phyloP scores from a whole-genome alignment of 2,888 invertebrate genomes.

The Creontiades dilutus region DNA sequence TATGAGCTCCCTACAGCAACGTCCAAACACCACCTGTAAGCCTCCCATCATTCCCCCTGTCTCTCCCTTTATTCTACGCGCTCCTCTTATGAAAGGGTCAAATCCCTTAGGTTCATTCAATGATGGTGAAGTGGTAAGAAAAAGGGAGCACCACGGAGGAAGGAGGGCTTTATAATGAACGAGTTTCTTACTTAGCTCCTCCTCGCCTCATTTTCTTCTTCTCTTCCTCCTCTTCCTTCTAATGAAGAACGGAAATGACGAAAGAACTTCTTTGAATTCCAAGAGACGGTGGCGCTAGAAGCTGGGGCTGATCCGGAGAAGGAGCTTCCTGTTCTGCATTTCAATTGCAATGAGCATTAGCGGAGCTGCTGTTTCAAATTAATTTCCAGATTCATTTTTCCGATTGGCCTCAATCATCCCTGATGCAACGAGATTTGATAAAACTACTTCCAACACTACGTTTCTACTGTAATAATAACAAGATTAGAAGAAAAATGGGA shows the following conservation, averaged over 20 bases:
- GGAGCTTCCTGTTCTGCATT: conserved; percentile 28
- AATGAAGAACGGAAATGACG: conserved; percentile 67
- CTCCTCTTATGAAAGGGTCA: conserved; percentile 50
- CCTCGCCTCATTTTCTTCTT: conserved; percentile 61
- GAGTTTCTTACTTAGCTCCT: conserved; percentile 55
- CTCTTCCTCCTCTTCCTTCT: conserved; percentile 24
- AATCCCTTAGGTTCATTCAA: conserved; percentile 47
- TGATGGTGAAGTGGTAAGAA: conserved; percentile 37
- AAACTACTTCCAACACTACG: too few relatives aligned
- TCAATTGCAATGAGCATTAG: conserved; percentile 32
- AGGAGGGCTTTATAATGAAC: conserved; percentile 40
- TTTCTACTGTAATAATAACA: too few relatives aligned
- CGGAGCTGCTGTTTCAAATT: background rate
- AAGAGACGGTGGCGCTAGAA: conserved; percentile 58
- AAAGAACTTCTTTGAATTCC: conserved; percentile 66
- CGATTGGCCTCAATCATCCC: too few relatives aligned
- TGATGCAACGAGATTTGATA: too few relatives aligned
- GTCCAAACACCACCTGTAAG: conserved; percentile 28
- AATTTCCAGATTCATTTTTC: too few relatives aligned
- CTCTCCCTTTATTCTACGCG: conserved; percentile 7
- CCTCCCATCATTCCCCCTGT: background rate
- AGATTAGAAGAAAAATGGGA: too few relatives aligned
- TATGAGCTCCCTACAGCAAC: background rate
- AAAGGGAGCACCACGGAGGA: background rate
- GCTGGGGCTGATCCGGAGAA: background rate